Evolutionary conservation across 1,140 invertebrate genomes (phyloP).

Genomic region (Brachionus sp.): DNA sequence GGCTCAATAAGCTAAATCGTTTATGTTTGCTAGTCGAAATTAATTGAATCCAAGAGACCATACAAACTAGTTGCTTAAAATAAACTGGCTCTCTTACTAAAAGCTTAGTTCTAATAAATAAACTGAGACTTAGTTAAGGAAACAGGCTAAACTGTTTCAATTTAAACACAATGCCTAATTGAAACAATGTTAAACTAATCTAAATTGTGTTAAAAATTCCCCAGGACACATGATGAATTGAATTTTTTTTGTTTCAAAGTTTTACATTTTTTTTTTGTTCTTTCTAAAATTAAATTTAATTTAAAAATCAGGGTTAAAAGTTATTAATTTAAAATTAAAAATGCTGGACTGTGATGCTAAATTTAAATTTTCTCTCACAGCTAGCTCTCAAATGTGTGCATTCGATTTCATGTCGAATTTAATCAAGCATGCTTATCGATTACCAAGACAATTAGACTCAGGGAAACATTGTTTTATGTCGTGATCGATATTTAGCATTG

Average conservation of each 20-base stretch:
- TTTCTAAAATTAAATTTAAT: not conserved
- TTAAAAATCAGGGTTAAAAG: not conserved
- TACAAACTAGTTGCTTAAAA: not conserved
- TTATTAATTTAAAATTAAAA: not conserved
- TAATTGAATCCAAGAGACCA: not conserved
- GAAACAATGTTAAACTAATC: not conserved
- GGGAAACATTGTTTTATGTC: slow-evolving; percentile 6
- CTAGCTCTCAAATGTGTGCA: not conserved
- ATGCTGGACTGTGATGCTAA: not conserved
- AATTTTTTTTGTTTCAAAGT: not conserved
- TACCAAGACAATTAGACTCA: slow-evolving; percentile 6
- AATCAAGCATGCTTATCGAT: slow-evolving; percentile 6
- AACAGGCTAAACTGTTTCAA: not conserved
- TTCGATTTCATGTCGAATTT: slow-evolving; percentile 1
- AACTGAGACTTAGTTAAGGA: not conserved
- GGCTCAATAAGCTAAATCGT: slow-evolving; percentile 1
- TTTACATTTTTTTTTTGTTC: not conserved
- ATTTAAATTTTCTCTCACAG: not conserved
- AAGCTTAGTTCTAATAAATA: not conserved
- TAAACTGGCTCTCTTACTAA: not conserved
- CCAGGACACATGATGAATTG: not conserved
- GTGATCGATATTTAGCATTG: not conserved
- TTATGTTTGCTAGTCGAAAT: slow-evolving; percentile 4
- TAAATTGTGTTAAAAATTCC: not conserved
- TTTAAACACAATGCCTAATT: not conserved